Evolutionary conservation across 2,888 invertebrate species (phyloP).

Genomic region (Trissoscelio sp.): DNA sequence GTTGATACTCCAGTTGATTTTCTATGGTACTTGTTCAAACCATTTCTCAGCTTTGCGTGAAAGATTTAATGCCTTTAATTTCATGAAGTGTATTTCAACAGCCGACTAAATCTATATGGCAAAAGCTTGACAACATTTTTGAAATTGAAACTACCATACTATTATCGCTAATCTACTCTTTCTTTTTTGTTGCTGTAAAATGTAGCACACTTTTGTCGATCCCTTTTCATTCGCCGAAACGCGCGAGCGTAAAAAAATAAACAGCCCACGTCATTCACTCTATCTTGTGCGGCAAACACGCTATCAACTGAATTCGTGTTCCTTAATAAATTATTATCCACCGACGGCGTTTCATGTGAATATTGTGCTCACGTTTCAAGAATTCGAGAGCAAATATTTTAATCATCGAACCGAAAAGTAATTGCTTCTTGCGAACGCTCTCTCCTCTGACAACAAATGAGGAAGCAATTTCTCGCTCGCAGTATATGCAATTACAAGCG

Average conservation of each 20-base stretch:
- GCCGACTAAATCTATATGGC: too few relatives aligned
- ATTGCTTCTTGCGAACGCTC: slow-evolving; percentile 54
- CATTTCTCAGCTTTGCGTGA: slow-evolving; percentile 46
- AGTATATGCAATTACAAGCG: slow-evolving; percentile 33
- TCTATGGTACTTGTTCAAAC: slow-evolving; percentile 38
- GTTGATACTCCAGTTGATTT: slow-evolving; percentile 41
- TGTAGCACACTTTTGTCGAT: neutral
- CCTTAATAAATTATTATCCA: slow-evolving; percentile 48
- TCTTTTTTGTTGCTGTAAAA: too few relatives aligned
- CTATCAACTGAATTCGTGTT: slow-evolving; percentile 39
- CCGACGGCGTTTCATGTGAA: slow-evolving; percentile 39
- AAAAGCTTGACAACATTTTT: too few relatives aligned
- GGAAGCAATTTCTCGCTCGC: slow-evolving; percentile 36
- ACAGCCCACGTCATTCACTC: slow-evolving; percentile 1
- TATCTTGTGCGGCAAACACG: slow-evolving; percentile 16
- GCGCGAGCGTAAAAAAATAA: slow-evolving; percentile 6
- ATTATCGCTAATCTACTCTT: too few relatives aligned
- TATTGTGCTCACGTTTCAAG: slow-evolving; percentile 48
- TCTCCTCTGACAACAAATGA: slow-evolving; percentile 30
- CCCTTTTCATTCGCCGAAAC: neutral
- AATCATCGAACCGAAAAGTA: slow-evolving; percentile 56
- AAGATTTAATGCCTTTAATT: slow-evolving; percentile 36
- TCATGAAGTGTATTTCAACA: neutral
- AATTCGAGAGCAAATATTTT: slow-evolving; percentile 61
- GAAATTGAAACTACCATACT: too few relatives aligned